A percentile compares a stretch with the other conserved stretches of the same genome.
phyloP scores from a whole-genome alignment of 2,888 invertebrate genomes.

The Drosophila anceps region DNA sequence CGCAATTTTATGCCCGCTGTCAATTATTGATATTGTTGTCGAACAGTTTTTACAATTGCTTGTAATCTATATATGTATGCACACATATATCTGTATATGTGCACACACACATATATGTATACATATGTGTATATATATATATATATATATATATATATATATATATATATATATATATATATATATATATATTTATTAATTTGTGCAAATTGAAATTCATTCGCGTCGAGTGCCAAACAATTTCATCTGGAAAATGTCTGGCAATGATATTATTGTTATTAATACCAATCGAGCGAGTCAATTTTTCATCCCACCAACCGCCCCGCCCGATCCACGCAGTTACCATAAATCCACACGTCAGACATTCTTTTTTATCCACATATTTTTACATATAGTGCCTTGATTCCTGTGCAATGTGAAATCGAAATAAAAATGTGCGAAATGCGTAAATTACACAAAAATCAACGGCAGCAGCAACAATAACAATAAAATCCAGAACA shows the following conservation, averaged over 20 bases:
- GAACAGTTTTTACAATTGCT: constrained; percentile 23
- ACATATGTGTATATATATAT: constrained; percentile 12
- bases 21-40: constrained; percentile 40
- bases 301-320: constrained; percentile 33
- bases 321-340: not conserved
- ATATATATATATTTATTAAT: constrained; percentile 47
- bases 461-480: constrained; percentile 59
- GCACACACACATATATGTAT: too few species aligned
- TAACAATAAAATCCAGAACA: constrained; percentile 33
- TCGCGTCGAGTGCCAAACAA: constrained; percentile 61
- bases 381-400: constrained; percentile 3
- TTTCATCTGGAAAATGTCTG: constrained; percentile 64
- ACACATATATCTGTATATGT: not conserved
- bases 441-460: constrained; percentile 75
- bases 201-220: constrained; percentile 72
- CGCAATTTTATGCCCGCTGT: constrained; percentile 24
- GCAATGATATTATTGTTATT: constrained; percentile 65
- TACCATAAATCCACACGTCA: constrained; percentile 38
- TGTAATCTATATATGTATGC: constrained; percentile 10
- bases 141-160: not conserved
- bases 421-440: constrained; percentile 69
- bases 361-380: constrained; percentile 5
- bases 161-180: constrained; percentile 8
- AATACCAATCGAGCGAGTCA: constrained; percentile 57
- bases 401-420: constrained; percentile 39